A percentile compares a stretch with the other conserved stretches of the same genome.
phyloP scores from a whole-genome alignment of 92 coral and sea anemone genomes.

The Epizoanthus fatuus region DNA sequence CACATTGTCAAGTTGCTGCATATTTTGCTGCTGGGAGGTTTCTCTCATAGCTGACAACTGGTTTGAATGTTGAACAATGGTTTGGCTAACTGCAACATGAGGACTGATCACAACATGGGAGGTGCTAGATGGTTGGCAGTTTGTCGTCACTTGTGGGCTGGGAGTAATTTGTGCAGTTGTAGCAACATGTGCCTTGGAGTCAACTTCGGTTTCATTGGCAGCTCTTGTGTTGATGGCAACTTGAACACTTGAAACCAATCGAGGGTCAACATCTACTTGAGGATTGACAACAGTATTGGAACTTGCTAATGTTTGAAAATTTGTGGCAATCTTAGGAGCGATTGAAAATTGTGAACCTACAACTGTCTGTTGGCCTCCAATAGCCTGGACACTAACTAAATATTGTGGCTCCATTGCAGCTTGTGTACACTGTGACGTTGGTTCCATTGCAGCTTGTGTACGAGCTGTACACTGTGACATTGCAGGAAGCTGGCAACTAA shows the following conservation, averaged over 20 bases:
- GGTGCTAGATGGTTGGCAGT: not conserved
- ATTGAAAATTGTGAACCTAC: not conserved
- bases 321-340: not conserved
- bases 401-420: not conserved
- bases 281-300: not conserved
- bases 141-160: not conserved
- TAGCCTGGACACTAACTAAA: not conserved
- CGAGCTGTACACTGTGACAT: not conserved
- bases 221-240: not conserved
- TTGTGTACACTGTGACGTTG: not conserved
- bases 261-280: not conserved
- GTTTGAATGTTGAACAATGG: not conserved
- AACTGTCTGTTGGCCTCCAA: not conserved
- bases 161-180: not conserved
- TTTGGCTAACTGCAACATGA: not conserved
- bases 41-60: not conserved
- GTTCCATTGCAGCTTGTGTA: not conserved
- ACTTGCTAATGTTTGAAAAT: not conserved
- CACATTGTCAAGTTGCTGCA: conserved; percentile 3
- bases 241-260: not conserved
- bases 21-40: conserved; percentile 1
- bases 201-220: not conserved
- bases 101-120: not conserved
- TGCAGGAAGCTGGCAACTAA: not conserved
- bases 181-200: not conserved